Evolutionary conservation across 2,888 invertebrate species (phyloP).

Genomic region (Drosophila pseudotakahashii): DNA sequence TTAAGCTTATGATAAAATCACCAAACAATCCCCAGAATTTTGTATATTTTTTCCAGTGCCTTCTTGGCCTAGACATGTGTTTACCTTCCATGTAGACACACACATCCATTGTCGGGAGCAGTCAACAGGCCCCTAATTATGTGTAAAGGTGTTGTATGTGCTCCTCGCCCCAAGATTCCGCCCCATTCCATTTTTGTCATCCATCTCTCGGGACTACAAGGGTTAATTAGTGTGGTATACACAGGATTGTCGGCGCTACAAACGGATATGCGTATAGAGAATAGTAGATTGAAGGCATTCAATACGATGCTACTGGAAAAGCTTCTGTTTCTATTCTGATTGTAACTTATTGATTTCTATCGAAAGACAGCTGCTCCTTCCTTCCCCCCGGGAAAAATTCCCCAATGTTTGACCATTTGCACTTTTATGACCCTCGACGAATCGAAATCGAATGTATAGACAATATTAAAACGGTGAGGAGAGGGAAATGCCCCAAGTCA

Average conservation of each 20-base stretch:
- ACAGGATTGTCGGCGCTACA: constrained; percentile 50
- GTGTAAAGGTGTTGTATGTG: constrained; percentile 69
- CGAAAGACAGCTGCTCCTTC: constrained; percentile 44
- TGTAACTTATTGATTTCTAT: constrained; percentile 28
- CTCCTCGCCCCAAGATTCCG: constrained; percentile 3
- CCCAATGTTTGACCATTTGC: constrained; percentile 61
- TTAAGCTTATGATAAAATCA: too few species aligned
- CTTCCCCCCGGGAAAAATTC: background rate
- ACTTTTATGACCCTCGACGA: constrained; percentile 60
- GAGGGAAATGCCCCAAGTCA: constrained; percentile 61
- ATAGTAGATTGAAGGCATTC: constrained; percentile 28
- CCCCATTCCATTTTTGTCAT: constrained; percentile 21
- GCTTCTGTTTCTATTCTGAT: constrained; percentile 17
- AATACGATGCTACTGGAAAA: constrained; percentile 36
- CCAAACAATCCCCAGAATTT: background rate
- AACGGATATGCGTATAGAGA: constrained; percentile 5
- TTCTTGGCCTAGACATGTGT: constrained; percentile 21
- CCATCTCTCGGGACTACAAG: constrained; percentile 38
- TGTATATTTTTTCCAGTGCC: background rate
- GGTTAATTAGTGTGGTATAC: constrained; percentile 59
- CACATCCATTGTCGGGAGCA: constrained; percentile 66
- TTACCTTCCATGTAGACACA: constrained; percentile 34
- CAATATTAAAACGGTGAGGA: constrained; percentile 49
- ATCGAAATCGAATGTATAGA: constrained; percentile 51
- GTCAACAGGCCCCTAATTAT: constrained; percentile 75